Conservation (phyloP, 2,113 vertebrate species). For the Lagopus muta region DNA sequence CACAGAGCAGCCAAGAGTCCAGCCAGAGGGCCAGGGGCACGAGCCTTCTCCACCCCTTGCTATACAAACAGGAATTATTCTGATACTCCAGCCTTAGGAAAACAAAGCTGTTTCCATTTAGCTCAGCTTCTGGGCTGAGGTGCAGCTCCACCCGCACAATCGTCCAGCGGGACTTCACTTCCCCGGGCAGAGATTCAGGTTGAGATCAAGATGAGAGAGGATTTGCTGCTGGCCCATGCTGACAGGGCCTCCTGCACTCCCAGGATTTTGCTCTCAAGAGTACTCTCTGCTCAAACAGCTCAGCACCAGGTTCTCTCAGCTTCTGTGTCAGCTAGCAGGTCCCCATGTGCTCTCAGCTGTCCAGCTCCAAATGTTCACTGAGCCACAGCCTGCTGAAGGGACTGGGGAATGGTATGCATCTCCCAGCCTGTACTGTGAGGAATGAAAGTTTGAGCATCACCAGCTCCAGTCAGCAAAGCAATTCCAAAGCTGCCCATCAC, state of each 20-base stretch:
- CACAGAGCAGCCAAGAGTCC: not conserved
- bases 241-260: constrained; percentile 17
- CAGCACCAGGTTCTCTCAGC: not conserved
- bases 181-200: constrained; percentile 46
- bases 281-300: not conserved
- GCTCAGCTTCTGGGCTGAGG: constrained; percentile 28
- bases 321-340: constrained; percentile 1
- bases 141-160: constrained; percentile 45
- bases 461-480: not conserved
- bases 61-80: constrained; percentile 48
- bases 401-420: not conserved
- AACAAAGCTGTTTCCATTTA: constrained; percentile 72
- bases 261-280: constrained; percentile 16
- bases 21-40: not conserved
- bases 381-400: not conserved
- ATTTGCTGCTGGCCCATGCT: not conserved
- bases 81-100: constrained; percentile 53
- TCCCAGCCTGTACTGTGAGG: not conserved
- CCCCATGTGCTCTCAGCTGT: not conserved
- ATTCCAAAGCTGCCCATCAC: not conserved
- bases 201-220: constrained; percentile 29
- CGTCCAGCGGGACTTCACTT: constrained; percentile 12
- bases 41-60: constrained; percentile 9
- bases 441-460: not conserved
- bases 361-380: not conserved